Evolutionary conservation across 2,113 vertebrate genomes (phyloP), one percentile per base, ranked within the genome.

Genomic region (Tinamus guttatus): DNA sequence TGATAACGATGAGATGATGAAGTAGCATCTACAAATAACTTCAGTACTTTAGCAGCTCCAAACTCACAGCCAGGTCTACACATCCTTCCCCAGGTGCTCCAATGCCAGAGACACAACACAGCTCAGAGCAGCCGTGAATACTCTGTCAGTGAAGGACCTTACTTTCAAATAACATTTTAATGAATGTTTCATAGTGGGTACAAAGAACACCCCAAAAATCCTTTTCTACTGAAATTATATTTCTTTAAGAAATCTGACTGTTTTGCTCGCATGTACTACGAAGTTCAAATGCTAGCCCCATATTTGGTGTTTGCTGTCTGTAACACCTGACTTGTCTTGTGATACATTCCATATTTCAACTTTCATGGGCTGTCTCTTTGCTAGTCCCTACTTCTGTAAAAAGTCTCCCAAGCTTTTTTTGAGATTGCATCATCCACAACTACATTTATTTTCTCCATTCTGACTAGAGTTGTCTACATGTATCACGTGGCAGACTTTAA

Each of bases 21-120:
- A 95, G 91, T 34, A 51, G 34, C 69, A 68, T 59, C 78, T 90
- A 21, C 88, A 73, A 83, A 96, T 85, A 92, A 81, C 95, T 91
- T 70, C 62, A 82, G 65, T 68, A 73, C 76, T 76, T 36, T 30
- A 51, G n/a, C 24, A 4, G 9, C 41, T 89, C 59, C 45, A 87
- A 78, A 96, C 84, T 73, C 87, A 94, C 49, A 76, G 78, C 80
- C 84, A 87, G 63, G 54, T 87, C 52, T 76, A 71, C 34, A 64
- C 30, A 47, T 52, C 52, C 87, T 77, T 43, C 71, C 86, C 34
- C 62, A 59, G 51, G 12, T 68, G n/a, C 64, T 83, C 8, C 1
- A 1, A 79, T 45, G 49, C 15, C 36, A 76, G 70, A 73, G 74
- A 75, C 28, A 38, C 49, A 12, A 60, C 25, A 64, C 58, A 92